phyloP scores from a whole-genome alignment of 1,140 invertebrate species.

The Magallana ariakensis region DNA sequence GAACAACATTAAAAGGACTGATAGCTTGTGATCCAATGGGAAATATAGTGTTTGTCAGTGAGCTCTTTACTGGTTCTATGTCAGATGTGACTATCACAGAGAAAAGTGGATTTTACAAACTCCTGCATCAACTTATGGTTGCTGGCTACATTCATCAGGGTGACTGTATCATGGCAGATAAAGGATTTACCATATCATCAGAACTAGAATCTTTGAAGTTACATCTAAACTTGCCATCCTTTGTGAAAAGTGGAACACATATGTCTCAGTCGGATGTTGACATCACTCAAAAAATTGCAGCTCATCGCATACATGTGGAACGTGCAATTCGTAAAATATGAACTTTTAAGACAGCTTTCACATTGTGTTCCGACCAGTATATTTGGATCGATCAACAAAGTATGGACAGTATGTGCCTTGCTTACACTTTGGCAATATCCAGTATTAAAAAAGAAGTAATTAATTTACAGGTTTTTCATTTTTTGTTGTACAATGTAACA shows the following conservation, averaged over 20 bases:
- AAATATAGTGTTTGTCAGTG: conserved; percentile 40
- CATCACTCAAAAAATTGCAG: conserved; percentile 46
- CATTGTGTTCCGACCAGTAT: conserved; percentile 15
- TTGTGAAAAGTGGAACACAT: conserved; percentile 6
- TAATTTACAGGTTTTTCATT: neutral
- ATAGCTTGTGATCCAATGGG: conserved; percentile 48
- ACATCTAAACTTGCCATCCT: conserved; percentile 31
- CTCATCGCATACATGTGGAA: conserved; percentile 44
- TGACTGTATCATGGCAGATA: conserved; percentile 47
- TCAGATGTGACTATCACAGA: conserved; percentile 3
- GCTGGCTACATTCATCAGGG: conserved; percentile 25
- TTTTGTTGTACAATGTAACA: too few relatives aligned
- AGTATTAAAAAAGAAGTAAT: conserved; percentile 24
- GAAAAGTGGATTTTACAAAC: conserved; percentile 47
- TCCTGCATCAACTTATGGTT: neutral
- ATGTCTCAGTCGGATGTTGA: neutral
- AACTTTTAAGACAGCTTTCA: conserved; percentile 17
- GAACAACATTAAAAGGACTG: conserved; percentile 40
- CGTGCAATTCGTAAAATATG: conserved; percentile 8
- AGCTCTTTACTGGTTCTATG: conserved; percentile 24
- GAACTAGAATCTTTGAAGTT: conserved; percentile 28
- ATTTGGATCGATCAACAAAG: conserved; percentile 54
- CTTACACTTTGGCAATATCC: conserved; percentile 54
- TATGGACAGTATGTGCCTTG: conserved; percentile 60
- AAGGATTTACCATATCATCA: conserved; percentile 42